Evolutionary conservation across 37 sponge, comb jelly and placozoan genomes (phyloP), one percentile per base, ranked within the genome.

Genomic region (Tethya wilhelma): DNA sequence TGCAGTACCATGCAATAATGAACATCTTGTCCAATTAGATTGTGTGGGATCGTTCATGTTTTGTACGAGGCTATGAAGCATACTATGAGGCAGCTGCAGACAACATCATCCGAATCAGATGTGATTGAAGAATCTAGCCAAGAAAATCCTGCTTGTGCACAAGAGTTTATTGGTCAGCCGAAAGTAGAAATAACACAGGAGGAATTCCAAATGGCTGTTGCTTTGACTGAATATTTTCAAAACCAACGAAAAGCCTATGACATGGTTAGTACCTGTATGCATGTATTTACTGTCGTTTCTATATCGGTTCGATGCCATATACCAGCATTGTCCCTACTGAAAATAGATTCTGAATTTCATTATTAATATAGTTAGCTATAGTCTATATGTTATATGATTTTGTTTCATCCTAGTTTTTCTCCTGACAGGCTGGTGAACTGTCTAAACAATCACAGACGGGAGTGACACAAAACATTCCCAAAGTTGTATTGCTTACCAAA

Each of bases 41-140:
- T 60, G 26, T n/a, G 63, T 60, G 63, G 63, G 7, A 60, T 60
- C 22, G 7, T 60, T 60, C 63, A 60, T 60, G 63, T 60, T 6
- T 26, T 60, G 7, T 60, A 60, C 28, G 28, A 11, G 7, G 63
- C 63, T n/a, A 60, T 60, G 63, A n/a, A 60, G 11, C 11, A n/a
- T n/a, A n/a, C n/a, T n/a, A n/a, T n/a, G n/a, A n/a, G n/a, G n/a
- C n/a, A n/a, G n/a, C n/a, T n/a, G n/a, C n/a, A n/a, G n/a, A n/a
- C n/a, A n/a, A n/a, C n/a, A n/a, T n/a, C n/a, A n/a, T n/a, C n/a
- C n/a, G n/a, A n/a, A n/a, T 26, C 28, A 60, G 26, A 25, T 60
- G 28, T n/a, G 28, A 6, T 60, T n/a, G n/a, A n/a, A n/a, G n/a
- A n/a, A n/a, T n/a, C n/a, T n/a, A n/a, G n/a, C n/a, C n/a, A n/a